Evolutionary conservation across 2,797 vertebrate genomes (phyloP), one percentile per base, ranked within the genome.

Genomic region (Peromyscus attwateri): DNA sequence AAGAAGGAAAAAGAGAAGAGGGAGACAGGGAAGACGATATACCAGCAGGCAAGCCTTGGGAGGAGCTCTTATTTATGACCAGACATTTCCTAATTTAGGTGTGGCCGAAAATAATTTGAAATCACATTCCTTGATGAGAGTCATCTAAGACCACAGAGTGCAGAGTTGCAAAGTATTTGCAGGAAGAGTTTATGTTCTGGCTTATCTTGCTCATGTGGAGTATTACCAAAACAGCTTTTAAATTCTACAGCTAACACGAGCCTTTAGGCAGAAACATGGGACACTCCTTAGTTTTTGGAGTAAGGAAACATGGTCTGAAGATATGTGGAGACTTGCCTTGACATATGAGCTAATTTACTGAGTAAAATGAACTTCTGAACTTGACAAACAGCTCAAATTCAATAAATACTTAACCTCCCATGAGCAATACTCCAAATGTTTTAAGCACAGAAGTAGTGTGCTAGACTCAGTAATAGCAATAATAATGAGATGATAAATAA

Each of bases 121-220:
- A 34, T 75, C 8, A 46, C 46, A 71, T 88, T 10, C 91, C 95
- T 64, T 83, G 87, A 49, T 68, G 70, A 87, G 57, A 76, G 31
- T 90, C 87, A 93, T 85, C 55, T 95, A 91, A 84, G 40, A 95
- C 80, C 66, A 93, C 81, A 95, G 94, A 91, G 83, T 93, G 29
- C 68, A 91, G 37, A 91, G 49, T 77, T 75, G 29, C 55, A 88
- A 52, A 73, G 80, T 79, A 55, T 92, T 91, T 97, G 23, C 77
- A 49, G 80, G 85, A 77, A 92, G 55, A 84, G 27, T 88, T 88
- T 14, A 55, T 87, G 52, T 62, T 43, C 46, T 70, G 71, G 34
- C 3, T 96, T 87, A 87, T 66, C 75, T 80, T 75, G 16, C 27
- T 92, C 43, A 80, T 90, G 60, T 13, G 31, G 80, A 89, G 2